A percentile compares a stretch with the other conserved stretches of the same genome.
These are phyloP conservation scores for Albula glossodonta DNA, from an alignment of 2,113 vertebrate genomes.

Conservation along the genomic window DNA sequence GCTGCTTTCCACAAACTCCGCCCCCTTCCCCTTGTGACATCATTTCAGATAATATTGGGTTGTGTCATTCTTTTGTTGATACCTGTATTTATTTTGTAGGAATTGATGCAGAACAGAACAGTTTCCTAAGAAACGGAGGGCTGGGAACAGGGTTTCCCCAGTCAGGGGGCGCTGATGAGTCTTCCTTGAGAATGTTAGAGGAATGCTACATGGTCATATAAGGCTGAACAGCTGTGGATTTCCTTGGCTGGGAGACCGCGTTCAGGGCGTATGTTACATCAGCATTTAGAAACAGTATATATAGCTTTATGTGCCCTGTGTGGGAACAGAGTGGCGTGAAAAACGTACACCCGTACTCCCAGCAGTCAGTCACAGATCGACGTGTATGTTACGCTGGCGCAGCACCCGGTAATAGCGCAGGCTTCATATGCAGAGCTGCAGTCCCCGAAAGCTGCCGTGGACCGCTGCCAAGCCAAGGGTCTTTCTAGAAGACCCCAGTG, in stretches of 20 bases:
- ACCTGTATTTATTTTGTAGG: background rate
- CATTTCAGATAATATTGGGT: background rate
- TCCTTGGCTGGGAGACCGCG: background rate
- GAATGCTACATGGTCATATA: background rate
- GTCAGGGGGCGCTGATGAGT: background rate
- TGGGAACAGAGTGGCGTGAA: background rate
- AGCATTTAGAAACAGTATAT: background rate
- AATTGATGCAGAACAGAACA: background rate
- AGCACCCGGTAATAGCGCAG: conserved; percentile 34
- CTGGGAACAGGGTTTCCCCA: too few species aligned
- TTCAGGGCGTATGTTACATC: background rate
- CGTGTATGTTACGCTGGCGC: background rate
- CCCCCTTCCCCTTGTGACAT: background rate
- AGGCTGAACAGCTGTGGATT: background rate
- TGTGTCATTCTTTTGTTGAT: background rate
- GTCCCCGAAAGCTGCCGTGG: background rate
- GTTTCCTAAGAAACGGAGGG: too few species aligned
- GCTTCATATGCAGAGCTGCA: conserved; percentile 1
- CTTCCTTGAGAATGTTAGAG: background rate
- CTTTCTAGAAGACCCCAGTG: conserved; percentile 36
- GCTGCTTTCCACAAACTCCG: background rate
- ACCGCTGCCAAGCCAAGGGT: conserved; percentile 8
- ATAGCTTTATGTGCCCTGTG: background rate
- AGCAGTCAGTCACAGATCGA: background rate
- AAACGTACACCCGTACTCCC: background rate